phyloP scores from a whole-genome alignment of 1,140 invertebrate species.

The Yoshiicerus persimilis region DNA sequence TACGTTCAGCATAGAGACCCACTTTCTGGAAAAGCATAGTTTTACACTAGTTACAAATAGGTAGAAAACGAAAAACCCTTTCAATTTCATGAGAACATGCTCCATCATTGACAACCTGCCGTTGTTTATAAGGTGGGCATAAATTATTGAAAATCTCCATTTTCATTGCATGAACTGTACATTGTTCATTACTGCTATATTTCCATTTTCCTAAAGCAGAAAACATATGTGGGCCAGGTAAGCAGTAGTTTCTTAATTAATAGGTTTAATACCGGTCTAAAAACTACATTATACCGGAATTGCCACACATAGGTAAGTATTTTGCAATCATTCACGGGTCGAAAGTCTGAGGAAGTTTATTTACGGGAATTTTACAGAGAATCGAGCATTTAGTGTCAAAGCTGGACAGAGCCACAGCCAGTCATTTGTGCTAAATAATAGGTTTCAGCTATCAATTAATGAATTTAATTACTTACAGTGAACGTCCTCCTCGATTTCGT shows the following conservation, averaged over 20 bases:
- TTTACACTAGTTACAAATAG: not conserved
- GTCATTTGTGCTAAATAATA: not conserved
- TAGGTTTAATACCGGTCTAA: no score
- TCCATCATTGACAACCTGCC: not conserved
- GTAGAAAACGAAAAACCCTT: not conserved
- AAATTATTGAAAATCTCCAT: not conserved
- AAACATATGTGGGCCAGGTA: no score
- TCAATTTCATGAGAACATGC: not conserved
- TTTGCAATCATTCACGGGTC: no score
- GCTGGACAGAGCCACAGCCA: not conserved
- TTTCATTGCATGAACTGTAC: not conserved
- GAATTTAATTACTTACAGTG: constrained; percentile 41
- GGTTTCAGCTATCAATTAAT: constrained; percentile 22
- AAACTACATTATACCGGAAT: no score
- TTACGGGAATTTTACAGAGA: not conserved
- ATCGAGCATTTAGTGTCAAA: not conserved
- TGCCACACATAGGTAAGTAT: not conserved
- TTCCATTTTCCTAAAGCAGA: no score
- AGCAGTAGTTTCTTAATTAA: not conserved
- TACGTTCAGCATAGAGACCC: no score
- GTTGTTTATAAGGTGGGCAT: not conserved
- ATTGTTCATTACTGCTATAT: not conserved
- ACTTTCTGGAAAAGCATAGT: not conserved
- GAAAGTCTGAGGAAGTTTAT: not conserved
- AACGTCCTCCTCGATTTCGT: constrained; percentile 46